Base-by-base conservation (phyloP, 2,888 invertebrate species). In the Bombylius discolor region DNA sequence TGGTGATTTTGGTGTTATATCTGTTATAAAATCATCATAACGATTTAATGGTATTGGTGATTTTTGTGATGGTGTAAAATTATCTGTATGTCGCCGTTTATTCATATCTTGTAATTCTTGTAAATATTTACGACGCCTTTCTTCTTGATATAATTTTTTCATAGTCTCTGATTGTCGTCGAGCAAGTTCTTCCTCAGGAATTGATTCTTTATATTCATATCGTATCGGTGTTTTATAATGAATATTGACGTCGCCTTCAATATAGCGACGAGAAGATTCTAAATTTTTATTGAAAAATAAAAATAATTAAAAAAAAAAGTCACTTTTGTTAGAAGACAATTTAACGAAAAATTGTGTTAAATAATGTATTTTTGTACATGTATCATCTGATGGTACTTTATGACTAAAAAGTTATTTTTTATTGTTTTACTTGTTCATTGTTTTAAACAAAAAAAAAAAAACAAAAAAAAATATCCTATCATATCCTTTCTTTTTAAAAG, bases 21-120 rank as follows among this genome's bases (percentile, higher is more conserved):
- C 84, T 59, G 84, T 81, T 62, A 84, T 80, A 63, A 90, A 87
- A 68, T 92, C 90, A 73, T 96, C 94, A 76, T 95, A 96, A 64
- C 95, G 83, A 74, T 95, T 93, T 60, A 92, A 75, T 8, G 94
- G 85, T 58, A 96, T 90, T 49, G 95, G 92, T 12, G 92, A 90
- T 76, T 95, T 96, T 76, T 93, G 92, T 48, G 90, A 86, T 47
- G 92, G 91, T 67, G 87, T 89, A 70, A 93, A 94, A 76, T 93
- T 91, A 75, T 96, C 96, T 62, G 91, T 89, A 74, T 96, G 96
- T 64, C 94, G 83, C 60, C 96, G 81, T 66, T 87, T 90, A 77
- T 92, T 91, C 82, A 92, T 91, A 74, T 94, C 94, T 77, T 92
- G 90, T 61, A 94, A 79, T 74, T 95, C 94, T 79, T 91, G 89